Evolutionary conservation across 2,113 vertebrate genomes (phyloP).

Genomic region (Pseudopodoces humilis): DNA sequence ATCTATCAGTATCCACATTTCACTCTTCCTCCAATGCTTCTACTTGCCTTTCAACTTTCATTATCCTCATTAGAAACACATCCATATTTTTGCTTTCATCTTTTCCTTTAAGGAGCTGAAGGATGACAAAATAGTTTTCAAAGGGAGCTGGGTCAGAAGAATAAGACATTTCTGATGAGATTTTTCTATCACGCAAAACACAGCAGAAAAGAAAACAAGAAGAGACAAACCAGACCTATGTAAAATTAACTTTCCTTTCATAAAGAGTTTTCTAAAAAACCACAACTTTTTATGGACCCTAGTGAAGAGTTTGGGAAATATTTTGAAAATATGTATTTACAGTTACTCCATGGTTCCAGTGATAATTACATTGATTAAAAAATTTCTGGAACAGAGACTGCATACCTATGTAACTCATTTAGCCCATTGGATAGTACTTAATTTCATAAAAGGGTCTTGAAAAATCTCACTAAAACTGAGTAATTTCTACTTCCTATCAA

Average conservation of each 20-base stretch:
- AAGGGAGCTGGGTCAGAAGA: slow-evolving; percentile 65
- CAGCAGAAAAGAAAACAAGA: slow-evolving; percentile 63
- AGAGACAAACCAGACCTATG: slow-evolving; percentile 50
- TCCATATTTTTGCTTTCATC: slow-evolving; percentile 70
- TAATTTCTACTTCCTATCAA: background rate
- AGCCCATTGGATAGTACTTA: background rate
- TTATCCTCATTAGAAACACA: slow-evolving; percentile 68
- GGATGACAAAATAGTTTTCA: slow-evolving; percentile 74
- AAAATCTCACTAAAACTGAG: background rate
- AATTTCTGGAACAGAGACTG: background rate
- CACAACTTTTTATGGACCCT: slow-evolving; percentile 15
- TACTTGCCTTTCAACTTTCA: slow-evolving; percentile 67
- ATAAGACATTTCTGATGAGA: slow-evolving; percentile 62
- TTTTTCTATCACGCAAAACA: slow-evolving; percentile 57
- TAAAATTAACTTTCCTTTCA: slow-evolving; percentile 56
- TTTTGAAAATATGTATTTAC: slow-evolving; percentile 26
- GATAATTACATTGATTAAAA: slow-evolving; percentile 13
- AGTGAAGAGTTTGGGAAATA: slow-evolving; percentile 40
- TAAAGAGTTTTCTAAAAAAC: slow-evolving; percentile 50
- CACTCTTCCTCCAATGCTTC: background rate
- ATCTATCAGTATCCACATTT: slow-evolving; percentile 26
- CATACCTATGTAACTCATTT: background rate
- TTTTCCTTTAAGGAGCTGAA: slow-evolving; percentile 69
- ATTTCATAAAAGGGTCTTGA: background rate
- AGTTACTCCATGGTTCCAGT: background rate